phyloP scores from a whole-genome alignment of 2,888 invertebrate genomes.

The Meteorus colon region DNA sequence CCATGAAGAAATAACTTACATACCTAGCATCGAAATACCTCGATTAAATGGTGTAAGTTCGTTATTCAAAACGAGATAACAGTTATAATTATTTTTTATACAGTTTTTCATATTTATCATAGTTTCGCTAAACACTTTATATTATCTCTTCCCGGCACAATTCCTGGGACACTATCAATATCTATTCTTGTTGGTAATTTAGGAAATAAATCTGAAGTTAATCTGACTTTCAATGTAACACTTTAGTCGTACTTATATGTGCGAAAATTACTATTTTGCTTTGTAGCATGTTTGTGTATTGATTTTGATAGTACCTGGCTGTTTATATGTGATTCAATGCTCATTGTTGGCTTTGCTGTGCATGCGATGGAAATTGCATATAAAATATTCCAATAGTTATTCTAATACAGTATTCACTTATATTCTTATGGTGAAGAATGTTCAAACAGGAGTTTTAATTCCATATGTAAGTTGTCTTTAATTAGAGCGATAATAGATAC shows the following conservation, averaged over 20 bases:
- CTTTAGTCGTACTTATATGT: not conserved
- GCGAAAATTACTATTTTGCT: not conserved
- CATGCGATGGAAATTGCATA: not conserved
- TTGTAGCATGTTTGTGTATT: not conserved
- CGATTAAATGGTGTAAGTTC: conserved; percentile 73
- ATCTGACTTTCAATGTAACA: not conserved
- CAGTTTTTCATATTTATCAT: not conserved
- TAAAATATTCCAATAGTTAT: not conserved
- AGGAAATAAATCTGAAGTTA: not conserved
- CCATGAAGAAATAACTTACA: conserved; percentile 71
- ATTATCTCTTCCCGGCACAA: not conserved
- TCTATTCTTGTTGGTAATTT: not conserved
- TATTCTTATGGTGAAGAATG: too few relatives aligned
- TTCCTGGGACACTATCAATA: not conserved
- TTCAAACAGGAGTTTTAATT: too few relatives aligned
- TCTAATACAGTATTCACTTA: too few relatives aligned
- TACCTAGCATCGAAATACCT: conserved; percentile 71
- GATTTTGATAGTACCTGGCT: not conserved
- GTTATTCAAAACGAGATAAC: conserved; percentile 62
- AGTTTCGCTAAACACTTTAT: not conserved
- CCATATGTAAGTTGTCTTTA: too few relatives aligned
- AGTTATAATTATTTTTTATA: not conserved
- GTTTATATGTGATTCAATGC: not conserved
- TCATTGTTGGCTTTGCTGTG: not conserved
- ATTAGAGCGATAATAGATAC: too few relatives aligned